Conservation (phyloP, 1,140 invertebrate genomes). For the Caerostris extrusa region DNA sequence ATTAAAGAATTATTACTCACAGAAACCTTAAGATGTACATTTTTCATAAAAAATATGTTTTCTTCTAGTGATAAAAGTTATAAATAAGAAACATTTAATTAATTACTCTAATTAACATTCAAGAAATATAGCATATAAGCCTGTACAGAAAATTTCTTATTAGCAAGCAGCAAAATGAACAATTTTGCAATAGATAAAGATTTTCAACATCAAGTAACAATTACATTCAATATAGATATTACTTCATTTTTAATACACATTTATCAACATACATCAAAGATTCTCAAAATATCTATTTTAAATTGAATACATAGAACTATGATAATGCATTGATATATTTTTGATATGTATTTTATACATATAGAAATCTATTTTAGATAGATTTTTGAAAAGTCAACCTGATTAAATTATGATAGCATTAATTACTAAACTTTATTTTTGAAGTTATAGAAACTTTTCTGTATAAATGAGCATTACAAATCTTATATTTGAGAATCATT, state of each 20-base stretch:
- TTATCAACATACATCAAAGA: neutral
- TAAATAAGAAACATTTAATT: neutral
- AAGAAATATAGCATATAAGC: neutral
- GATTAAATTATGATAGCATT: neutral
- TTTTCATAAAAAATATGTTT: neutral
- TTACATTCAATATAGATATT: neutral
- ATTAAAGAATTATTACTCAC: neutral
- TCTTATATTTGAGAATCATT: no score
- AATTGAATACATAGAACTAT: neutral
- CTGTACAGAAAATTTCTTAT: neutral
- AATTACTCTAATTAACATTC: neutral
- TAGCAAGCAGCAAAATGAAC: neutral
- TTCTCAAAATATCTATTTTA: neutral
- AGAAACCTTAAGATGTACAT: neutral
- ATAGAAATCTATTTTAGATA: neutral
- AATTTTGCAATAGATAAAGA: neutral
- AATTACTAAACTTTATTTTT: neutral
- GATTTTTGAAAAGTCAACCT: neutral
- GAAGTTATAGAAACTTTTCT: no score
- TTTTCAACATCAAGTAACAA: neutral
- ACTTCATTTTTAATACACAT: neutral
- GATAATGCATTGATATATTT: neutral
- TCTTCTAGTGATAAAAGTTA: constrained; percentile 2
- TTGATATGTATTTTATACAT: neutral
- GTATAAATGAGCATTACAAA: no score